Percentiles rank a stretch among this genome's conserved stretches.
Conservation (phyloP, 2,113 vertebrate genomes). For the Oxyruncus cristatus region DNA sequence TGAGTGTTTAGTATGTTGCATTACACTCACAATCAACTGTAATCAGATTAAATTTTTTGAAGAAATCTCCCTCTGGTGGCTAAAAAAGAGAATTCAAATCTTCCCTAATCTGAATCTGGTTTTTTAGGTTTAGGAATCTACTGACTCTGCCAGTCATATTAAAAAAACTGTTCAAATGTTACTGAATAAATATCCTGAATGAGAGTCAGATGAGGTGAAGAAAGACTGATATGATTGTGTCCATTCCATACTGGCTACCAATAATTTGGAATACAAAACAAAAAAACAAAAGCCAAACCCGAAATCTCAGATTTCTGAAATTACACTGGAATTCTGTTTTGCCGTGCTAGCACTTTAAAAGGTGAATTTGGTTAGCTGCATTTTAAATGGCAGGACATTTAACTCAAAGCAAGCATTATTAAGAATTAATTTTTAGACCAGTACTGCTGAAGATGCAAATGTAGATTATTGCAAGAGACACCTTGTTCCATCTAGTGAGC, state of each 20-base stretch:
- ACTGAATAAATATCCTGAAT: neutral
- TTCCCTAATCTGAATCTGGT: neutral
- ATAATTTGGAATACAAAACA: neutral
- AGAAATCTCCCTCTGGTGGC: slow-evolving; percentile 20
- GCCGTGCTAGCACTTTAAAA: neutral
- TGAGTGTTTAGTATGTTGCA: neutral
- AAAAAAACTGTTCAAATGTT: neutral
- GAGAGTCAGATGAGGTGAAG: neutral
- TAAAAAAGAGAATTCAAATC: neutral
- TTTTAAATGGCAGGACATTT: neutral
- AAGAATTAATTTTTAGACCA: neutral
- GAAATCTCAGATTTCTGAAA: neutral
- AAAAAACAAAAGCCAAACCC: neutral
- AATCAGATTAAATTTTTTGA: neutral
- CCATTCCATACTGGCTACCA: neutral
- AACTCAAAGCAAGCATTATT: neutral
- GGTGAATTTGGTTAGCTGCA: neutral
- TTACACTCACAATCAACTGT: neutral
- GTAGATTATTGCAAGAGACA: neutral
- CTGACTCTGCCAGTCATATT: neutral
- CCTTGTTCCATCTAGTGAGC: neutral
- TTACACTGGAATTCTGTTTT: neutral
- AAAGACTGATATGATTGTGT: neutral
- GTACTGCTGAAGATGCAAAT: neutral
- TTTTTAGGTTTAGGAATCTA: neutral